phyloP scores from a whole-genome alignment of 2,113 vertebrate genomes.

The Poeciliopsis retropinna region DNA sequence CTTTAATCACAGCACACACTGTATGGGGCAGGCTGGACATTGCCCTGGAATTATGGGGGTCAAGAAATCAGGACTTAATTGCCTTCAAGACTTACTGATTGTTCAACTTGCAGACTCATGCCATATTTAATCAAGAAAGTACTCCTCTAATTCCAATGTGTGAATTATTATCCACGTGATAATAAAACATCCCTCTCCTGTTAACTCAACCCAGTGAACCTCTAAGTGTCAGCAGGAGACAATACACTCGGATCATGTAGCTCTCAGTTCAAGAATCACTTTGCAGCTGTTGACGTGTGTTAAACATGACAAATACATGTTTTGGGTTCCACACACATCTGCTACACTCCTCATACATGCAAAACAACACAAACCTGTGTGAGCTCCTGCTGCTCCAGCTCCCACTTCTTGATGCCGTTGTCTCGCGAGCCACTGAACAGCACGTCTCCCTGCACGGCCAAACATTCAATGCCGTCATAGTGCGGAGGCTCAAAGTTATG shows the following conservation, averaged over 20 bases:
- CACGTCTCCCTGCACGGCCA: constrained; percentile 89
- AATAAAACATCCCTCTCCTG: constrained; percentile 14
- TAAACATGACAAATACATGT: neutral
- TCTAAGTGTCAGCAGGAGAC: neutral
- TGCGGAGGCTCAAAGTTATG: constrained; percentile 98
- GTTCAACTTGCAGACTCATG: constrained; percentile 4
- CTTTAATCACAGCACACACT: neutral
- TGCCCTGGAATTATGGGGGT: constrained; percentile 4
- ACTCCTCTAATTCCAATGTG: constrained; percentile 20
- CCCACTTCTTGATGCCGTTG: constrained; percentile 98
- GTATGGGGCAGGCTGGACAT: constrained; percentile 6
- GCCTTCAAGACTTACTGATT: neutral
- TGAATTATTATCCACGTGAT: neutral
- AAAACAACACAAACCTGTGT: constrained; percentile 82
- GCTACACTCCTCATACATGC: neutral
- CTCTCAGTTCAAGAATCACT: neutral
- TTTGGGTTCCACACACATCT: neutral
- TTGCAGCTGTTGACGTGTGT: neutral
- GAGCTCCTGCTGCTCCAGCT: constrained; percentile 93
- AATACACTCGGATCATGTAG: constrained; percentile 1
- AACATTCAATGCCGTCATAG: constrained; percentile 95
- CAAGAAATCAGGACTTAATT: constrained; percentile 26
- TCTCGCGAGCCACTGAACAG: constrained; percentile 96
- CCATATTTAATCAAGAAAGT: constrained; percentile 2
- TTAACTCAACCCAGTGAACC: constrained; percentile 6